Evolutionary conservation across 2,888 invertebrate genomes (phyloP), one percentile per base, ranked within the genome.

Genomic region (Lissonota sp.): DNA sequence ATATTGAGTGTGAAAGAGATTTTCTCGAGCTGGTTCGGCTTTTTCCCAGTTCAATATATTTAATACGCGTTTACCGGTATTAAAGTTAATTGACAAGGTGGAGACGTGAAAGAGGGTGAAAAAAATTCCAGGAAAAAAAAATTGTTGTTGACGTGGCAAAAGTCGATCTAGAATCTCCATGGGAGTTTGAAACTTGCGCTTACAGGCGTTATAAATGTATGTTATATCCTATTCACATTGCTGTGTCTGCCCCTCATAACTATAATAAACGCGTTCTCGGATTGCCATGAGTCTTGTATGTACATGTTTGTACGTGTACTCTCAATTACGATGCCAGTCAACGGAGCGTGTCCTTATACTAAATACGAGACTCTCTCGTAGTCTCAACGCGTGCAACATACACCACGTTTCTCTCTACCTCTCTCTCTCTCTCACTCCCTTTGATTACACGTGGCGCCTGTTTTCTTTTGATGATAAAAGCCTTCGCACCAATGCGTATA

Each of bases 221-320:
- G 66, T 71, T 71, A 69, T 72, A 67, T 72, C 63, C 67, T 70
- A 80, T 72, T 73, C 44, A 1, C 57, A 57, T 44, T 49, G 46
- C 49, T 26, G 26, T 10, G 51, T 39, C 10, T 12, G 74, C 66
- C 58, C 57, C 72, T 63, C 73, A 64, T 60, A 64, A 80, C 69
- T 69, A 80, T 80, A 80, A 80, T 77, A 80, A 80, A 80, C 73
- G 80, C 63, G 72, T 73, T 80, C 73, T 77, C 73, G 39, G 72
- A 77, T 80, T 69, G 77, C 80, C 26, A 14, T 26, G 42, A 37
- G 42, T 14, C 12, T 46, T 71, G n/a, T 53, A 69, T 51, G 40
- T 37, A 60, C 37, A 71, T 71, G 40, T 55, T 16, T 7, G 26
- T 37, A 60, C 71, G 55, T 72, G 63, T 69, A 72, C 71, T 80